Base-by-base conservation (phyloP, 2,113 vertebrate species). In the Struthio camelus region DNA sequence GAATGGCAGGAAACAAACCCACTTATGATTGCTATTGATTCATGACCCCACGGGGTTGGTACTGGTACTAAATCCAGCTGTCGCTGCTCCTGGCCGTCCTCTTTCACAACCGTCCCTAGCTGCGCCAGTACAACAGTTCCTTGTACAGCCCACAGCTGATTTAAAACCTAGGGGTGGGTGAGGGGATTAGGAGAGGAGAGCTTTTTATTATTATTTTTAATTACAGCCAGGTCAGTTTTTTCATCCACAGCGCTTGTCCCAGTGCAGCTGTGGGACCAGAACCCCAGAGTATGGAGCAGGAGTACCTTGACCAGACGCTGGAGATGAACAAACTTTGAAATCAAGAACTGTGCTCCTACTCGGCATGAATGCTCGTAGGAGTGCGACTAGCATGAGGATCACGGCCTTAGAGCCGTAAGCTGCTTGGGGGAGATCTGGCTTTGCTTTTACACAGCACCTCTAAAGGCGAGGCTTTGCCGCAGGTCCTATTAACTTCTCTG, bases 361-460 rank as follows among this genome's bases (percentile, higher is more conserved):
- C 56, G 19, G 56, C 2, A 1, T 53, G 61, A 9, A 1, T 9
- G 50, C 85, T 4, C 1, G 2, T 32, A 30, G 61, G 40, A 93
- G 62, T 0, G 0, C 53, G 64, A 65, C 82, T 59, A 93, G 42
- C 48, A 8, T 6, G 5, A 7, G 32, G 19, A 75, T 61, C 27
- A 38, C 24, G 81, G 75, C 79, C 95, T 93, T 94, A 84, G 44
- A 78, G 64, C 93, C 10, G 2, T 95, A 94, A 96, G 94, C 96
- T 78, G 91, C 96, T 93, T 94, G 85, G 25, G 85, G 56, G 28
- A 91, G 62, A 96, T 75, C 91, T 89, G 89, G 89, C 91, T 94
- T 93, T 95, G 86, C 0, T 0, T 94, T 94, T 90, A 42, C 28
- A 54, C 83, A 90, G 22, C 76, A 24, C 30, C 36, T 89, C 36